Evolutionary conservation across 1,140 invertebrate genomes (phyloP), one percentile per base, ranked within the genome.

Genomic region (Helicoverpa zea): DNA sequence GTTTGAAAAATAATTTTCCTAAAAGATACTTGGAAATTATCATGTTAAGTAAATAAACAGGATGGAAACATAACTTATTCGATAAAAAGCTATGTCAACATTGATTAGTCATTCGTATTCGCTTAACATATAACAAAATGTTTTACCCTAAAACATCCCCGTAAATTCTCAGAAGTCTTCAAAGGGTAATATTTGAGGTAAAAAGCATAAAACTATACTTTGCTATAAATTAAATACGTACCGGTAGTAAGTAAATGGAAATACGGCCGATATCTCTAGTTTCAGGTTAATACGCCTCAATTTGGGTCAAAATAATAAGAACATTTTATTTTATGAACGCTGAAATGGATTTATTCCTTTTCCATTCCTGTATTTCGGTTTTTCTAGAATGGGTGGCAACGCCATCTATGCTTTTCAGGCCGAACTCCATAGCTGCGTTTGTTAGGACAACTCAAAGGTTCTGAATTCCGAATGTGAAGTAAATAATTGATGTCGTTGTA

Each of bases 261-360:
- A 49, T 16, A 63, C 43, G 51, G 16, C 29, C 64, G 10, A 12
- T 80, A 66, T 49, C 47, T 59, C 49, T 81, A 43, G 64, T 81
- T 81, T 80, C 61, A 81, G 78, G 75, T 81, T 82, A 81, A 76
- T 76, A 82, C 78, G 23, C 66, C 52, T 76, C 58, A 79, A 82
- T 82, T 74, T 78, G 72, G 83, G 81, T 84, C 83, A 84, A 29
- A 66, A 72, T 79, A 78, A 84, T 82, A 81, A 82, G 77, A 82
- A 84, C 74, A 16, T 73, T 84, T 81, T 78, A 80, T 79, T 80
- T 80, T 79, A 84, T 72, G 68, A 52, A 70, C 18, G 14, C 70
- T 58, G 29, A 7, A 73, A 73, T 52, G 14, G 35, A 73, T 58
- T 29, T 56, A 52, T 51, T 29, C 13, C 12, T 47, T 70, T 29